Conservation (phyloP, 1,140 invertebrate species). For the Babylonia areolata region DNA sequence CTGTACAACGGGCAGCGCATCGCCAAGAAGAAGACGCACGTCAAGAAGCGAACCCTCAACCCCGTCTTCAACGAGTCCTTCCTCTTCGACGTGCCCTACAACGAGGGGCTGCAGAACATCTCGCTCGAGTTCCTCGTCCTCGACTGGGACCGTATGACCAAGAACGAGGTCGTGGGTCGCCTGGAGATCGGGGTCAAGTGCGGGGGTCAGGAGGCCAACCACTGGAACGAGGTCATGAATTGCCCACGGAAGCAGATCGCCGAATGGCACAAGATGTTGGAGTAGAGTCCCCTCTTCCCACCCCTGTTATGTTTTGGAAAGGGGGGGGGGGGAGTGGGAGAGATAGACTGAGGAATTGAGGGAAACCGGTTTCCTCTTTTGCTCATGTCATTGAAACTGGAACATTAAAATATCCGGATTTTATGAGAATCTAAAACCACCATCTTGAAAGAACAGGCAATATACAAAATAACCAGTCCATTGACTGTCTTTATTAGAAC, state of each 20-base stretch:
- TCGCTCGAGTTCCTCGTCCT: slow-evolving; percentile 94
- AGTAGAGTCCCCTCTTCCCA: slow-evolving; percentile 80
- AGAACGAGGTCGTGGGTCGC: slow-evolving; percentile 97
- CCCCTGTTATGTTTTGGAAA: too few relatives aligned
- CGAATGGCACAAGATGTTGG: slow-evolving; percentile 97
- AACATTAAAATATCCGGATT: too few relatives aligned
- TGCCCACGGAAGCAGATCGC: slow-evolving; percentile 98
- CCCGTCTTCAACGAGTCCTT: slow-evolving; percentile 99
- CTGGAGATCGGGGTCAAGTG: slow-evolving; percentile 89
- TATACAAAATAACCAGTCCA: too few relatives aligned
- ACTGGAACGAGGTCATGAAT: slow-evolving; percentile 97
- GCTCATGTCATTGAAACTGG: too few relatives aligned
- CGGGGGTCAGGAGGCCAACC: slow-evolving; percentile 87
- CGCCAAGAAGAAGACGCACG: slow-evolving; percentile 99
- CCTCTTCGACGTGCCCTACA: slow-evolving; percentile 81
- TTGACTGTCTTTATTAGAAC: too few relatives aligned
- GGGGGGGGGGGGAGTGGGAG: neutral
- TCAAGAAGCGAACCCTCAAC: slow-evolving; percentile 97
- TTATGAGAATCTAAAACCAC: too few relatives aligned
- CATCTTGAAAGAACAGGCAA: too few relatives aligned
- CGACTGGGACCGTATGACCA: slow-evolving; percentile 98
- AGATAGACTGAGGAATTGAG: too few relatives aligned
- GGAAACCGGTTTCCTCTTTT: too few relatives aligned
- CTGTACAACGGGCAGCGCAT: slow-evolving; percentile 97
- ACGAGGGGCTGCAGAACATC: slow-evolving; percentile 90